Evolutionary conservation across 2,888 invertebrate genomes (phyloP), one percentile per base, ranked within the genome.

Genomic region (Leptinotarsa rubiginosa): DNA sequence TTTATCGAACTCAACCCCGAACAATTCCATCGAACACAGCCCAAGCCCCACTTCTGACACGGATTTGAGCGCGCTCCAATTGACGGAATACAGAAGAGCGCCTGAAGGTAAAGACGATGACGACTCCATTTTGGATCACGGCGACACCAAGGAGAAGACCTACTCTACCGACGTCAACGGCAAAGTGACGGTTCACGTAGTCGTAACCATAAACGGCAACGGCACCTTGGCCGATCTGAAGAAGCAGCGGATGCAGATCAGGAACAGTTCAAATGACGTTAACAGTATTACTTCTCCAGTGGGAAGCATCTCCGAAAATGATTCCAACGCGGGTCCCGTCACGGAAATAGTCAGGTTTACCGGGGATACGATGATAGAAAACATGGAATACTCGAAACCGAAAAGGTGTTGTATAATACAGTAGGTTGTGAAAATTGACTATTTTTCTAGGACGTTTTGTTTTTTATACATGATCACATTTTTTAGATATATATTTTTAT

Each of bases 211-310:
- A 86, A 93, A 93, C 87, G 92, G 93, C 83, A 88, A 87, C 80
- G 92, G 92, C 87, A 97, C 97, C 69, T 91, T 98, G 82, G 94
- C 97, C 70, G 97, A 97, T 88, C 90, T 97, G 87, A 98, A 98
- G 89, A 97, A 97, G 87, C 96, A 97, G 86, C 91, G 97, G 79
- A 92, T 96, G 78, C 95, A 95, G 84, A 95, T 94, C 82, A 90
- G 96, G 82, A 93, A 92, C 85, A 92, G 91, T 72, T 91, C 90
- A 78, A 90, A 90, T 0, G 88, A 88, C 79, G 86, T 86, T 59
- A 85, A 82, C 80, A 86, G 84, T 79, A 77, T 88, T 54, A 81
- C 83, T 7, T 85, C 87, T 25, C 84, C 84, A 84, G 72, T 89
- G 82, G 89, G 88, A 84, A 89, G 87, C 73, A 77, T 87, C 52